Conservation (phyloP, 2,113 vertebrate species). For the Atherinomorus stipes region DNA sequence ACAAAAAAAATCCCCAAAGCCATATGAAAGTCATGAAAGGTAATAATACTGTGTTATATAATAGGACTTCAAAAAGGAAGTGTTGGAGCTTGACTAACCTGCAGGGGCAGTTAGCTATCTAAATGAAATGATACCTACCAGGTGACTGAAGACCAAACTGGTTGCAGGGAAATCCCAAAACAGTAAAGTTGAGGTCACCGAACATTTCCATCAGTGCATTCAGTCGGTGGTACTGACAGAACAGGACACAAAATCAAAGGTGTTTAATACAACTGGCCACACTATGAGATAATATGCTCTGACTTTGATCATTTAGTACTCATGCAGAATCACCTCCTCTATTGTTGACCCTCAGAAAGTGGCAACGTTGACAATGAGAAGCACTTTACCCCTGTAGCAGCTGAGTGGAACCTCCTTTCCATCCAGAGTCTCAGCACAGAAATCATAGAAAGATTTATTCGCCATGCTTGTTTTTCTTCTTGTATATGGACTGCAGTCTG, state of each 20-base stretch:
- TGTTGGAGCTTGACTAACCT: neutral
- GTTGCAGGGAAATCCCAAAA: slow-evolving; percentile 85
- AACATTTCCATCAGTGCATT: slow-evolving; percentile 87
- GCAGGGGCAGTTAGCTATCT: neutral
- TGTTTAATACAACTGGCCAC: slow-evolving; percentile 3
- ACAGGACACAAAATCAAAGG: slow-evolving; percentile 15
- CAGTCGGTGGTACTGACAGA: slow-evolving; percentile 80
- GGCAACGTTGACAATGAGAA: slow-evolving; percentile 84
- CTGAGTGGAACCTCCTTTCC: slow-evolving; percentile 73
- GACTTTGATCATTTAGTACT: slow-evolving; percentile 20
- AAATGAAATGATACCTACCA: slow-evolving; percentile 65
- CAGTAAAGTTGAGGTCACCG: slow-evolving; percentile 73
- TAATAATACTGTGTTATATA: no score
- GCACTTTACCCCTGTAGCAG: slow-evolving; percentile 76
- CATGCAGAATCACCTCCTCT: slow-evolving; percentile 79
- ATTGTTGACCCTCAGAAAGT: slow-evolving; percentile 86
- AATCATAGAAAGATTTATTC: slow-evolving; percentile 80
- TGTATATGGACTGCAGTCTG: slow-evolving; percentile 48
- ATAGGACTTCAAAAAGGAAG: no score
- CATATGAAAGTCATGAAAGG: no score
- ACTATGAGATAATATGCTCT: slow-evolving; percentile 6
- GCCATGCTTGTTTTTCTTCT: slow-evolving; percentile 64
- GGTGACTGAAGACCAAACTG: slow-evolving; percentile 86
- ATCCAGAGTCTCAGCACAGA: slow-evolving; percentile 79
- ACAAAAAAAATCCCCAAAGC: no score